Evolutionary conservation across 2,113 vertebrate genomes (phyloP), one percentile per base, ranked within the genome.

Genomic region (Sardina pilchardus): DNA sequence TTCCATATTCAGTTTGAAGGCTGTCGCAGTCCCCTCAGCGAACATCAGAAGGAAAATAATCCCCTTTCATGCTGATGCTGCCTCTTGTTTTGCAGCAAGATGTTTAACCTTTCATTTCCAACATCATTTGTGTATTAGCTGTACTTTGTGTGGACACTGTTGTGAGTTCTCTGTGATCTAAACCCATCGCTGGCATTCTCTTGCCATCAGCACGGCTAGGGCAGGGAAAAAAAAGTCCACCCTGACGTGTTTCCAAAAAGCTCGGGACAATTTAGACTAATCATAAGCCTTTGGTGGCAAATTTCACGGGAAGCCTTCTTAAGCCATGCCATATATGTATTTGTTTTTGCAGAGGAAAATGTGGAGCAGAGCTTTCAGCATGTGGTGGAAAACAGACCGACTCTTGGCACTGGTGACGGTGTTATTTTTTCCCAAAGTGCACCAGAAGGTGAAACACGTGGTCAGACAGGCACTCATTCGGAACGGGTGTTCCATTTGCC

Each of bases 381-480:
- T 71, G 63, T 71, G 48, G 83, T 30, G 19, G 24, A 83, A 85
- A 83, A 82, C 1, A 78, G 36, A 21, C 53, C 63, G 19, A 81
- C 81, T 24, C 86, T 84, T 82, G 82, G 53, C 85, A 71, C 43
- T 63, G 81, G 85, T 2, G n/a, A 59, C 56, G 21, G 7, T 84
- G 86, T 82, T 45, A 50, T 78, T 86, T 86, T 45, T 30, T 39
- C 67, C 34, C 48, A 83, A 56, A 87, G 88, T 86, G 78, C 86
- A 88, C 82, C 84, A 88, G 83, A 86, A 89, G 84, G 84, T 90
- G 86, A 87, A 75, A 63, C 84, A 81, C 84, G 56, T 84, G 67
- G 80, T 85, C 44, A 19, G 9, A 85, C 45, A 86, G 44, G 83
- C 82, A 84, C 86, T 85, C 85, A 71, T 83, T 88, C 63, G 36